These are phyloP conservation scores for Talpa occidentalis DNA, from an alignment of 2,113 vertebrate genomes.

Conservation along the genomic window DNA sequence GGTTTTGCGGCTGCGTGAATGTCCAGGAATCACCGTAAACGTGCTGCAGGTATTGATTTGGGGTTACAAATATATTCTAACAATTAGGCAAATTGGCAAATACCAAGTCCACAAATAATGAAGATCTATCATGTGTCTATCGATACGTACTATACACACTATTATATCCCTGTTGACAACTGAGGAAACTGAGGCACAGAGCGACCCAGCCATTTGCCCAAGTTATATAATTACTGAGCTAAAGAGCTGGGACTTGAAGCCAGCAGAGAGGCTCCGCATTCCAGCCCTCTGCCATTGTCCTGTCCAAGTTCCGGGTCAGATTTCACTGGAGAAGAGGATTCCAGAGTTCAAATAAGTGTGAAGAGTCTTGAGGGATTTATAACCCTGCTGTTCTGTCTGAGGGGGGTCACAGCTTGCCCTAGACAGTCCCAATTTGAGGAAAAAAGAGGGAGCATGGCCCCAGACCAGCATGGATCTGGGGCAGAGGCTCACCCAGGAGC, in stretches of 20 bases:
- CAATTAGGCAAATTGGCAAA: background rate
- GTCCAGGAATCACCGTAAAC: accelerated
- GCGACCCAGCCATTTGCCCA: background rate
- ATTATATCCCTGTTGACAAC: background rate
- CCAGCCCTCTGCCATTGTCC: accelerated
- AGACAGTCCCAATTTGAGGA: background rate
- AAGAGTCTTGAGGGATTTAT: background rate
- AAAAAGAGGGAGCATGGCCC: background rate
- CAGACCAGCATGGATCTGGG: background rate
- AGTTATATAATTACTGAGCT: background rate
- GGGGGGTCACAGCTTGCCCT: too few relatives aligned
- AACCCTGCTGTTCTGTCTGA: background rate
- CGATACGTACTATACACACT: background rate
- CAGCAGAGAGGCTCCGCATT: background rate
- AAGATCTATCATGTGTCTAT: background rate
- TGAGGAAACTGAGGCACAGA: background rate
- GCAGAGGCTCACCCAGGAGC: background rate
- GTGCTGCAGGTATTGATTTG: background rate
- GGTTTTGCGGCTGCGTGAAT: accelerated
- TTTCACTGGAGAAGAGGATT: background rate
- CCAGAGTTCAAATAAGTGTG: background rate
- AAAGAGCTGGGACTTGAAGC: background rate
- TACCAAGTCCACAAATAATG: background rate
- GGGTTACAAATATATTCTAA: background rate
- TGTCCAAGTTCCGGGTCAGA: background rate